Evolutionary conservation across 1,140 invertebrate genomes (phyloP), one percentile per base, ranked within the genome.

Genomic region (Drosophila subpulchrella): DNA sequence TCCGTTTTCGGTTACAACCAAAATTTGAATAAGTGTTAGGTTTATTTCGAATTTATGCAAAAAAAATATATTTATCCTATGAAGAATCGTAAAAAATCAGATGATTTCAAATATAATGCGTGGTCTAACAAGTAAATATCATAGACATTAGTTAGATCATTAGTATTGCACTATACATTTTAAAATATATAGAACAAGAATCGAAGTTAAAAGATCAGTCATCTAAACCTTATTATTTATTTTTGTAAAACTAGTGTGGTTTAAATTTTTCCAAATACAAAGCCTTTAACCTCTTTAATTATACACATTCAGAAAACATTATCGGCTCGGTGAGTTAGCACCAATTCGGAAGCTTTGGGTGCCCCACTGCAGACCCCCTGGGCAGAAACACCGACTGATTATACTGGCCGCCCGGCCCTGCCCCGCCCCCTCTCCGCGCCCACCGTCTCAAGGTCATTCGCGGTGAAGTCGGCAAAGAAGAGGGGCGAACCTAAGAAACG

Each of bases 261-360:
- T 53, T 24, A 0, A 1, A 13, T 2, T 15, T 38, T 39, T 15
- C 24, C 0, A 3, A 6, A 32, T 1, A 2, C 3, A 58, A 59
- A 57, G n/a, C 60, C 67, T 51, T 44, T 59, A 68, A 51, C 68
- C 48, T 30, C 44, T 41, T 56, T 67, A 56, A 68, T 59, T 60
- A 60, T 10, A 53, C 30, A 39, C 41, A 73, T 61, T 73, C 44
- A 56, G 74, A 59, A 74, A 82, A 73, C 47, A 79, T 71, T 62
- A 75, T 56, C 63, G 20, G 36, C 38, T 55, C 36, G 59, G 17
- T 12, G 24, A 63, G 71, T 60, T 68, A 62, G 30, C 53, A 54
- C 57, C 59, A 78, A 79, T 83, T 84, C 77, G 76, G 77, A 80
- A 84, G 76, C 81, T 57, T 46, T 83, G 13, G 59, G 36, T 54